These are phyloP conservation scores for Temnothorax ravouxi DNA, from an alignment of 2,888 invertebrate genomes.

Conservation along the genomic window DNA sequence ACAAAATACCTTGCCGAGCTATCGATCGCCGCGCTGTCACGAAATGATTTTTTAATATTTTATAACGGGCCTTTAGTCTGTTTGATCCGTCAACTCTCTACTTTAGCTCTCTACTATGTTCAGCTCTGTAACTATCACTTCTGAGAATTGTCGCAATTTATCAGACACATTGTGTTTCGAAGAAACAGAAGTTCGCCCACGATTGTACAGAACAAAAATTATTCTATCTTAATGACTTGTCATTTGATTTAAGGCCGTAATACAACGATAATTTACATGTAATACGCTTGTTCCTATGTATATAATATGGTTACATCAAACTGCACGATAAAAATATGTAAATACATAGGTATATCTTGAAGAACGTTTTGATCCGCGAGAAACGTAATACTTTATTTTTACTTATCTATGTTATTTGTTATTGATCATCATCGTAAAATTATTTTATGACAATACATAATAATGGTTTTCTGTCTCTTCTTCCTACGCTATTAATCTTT, in stretches of 20 bases:
- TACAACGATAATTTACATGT: slow-evolving; percentile 5
- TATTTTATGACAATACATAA: no score
- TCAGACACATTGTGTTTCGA: slow-evolving; percentile 33
- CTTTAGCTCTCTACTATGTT: not conserved
- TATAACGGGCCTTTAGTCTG: not conserved
- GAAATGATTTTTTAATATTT: slow-evolving; percentile 14
- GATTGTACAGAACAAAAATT: slow-evolving; percentile 9
- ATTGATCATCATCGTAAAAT: no score
- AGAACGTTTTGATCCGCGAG: not conserved
- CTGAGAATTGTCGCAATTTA: slow-evolving; percentile 32
- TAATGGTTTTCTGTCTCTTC: not conserved
- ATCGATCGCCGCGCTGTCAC: slow-evolving; percentile 9
- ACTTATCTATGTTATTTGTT: slow-evolving; percentile 1
- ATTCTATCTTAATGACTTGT: slow-evolving; percentile 17
- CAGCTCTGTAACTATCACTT: not conserved
- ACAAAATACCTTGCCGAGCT: not conserved
- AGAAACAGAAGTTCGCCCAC: slow-evolving; percentile 21
- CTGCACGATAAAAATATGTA: not conserved
- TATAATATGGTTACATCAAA: not conserved
- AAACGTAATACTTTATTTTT: not conserved
- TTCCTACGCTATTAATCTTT: not conserved
- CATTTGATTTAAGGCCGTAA: slow-evolving; percentile 19
- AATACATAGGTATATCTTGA: slow-evolving; percentile 34
- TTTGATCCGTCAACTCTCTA: not conserved
- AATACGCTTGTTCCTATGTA: not conserved